Evolutionary conservation across 1,140 invertebrate species (phyloP).

Genomic region (Drosophila subobscura): DNA sequence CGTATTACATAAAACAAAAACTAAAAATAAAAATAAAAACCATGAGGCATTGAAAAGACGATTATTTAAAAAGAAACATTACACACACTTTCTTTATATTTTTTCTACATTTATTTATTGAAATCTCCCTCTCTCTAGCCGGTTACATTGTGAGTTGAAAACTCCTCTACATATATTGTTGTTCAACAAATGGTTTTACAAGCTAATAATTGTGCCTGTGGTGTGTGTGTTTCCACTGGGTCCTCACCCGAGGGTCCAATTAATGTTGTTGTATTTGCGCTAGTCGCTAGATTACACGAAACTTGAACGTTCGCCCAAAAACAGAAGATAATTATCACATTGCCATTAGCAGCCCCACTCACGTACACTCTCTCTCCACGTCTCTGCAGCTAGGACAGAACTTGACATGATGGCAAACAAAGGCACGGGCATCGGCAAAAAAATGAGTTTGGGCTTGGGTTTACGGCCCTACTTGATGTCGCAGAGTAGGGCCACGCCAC

Average conservation of each 20-base stretch:
- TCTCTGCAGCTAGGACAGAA: constrained; percentile 11
- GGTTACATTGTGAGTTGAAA: constrained; percentile 23
- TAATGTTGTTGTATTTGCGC: constrained; percentile 68
- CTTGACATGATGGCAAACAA: constrained; percentile 63
- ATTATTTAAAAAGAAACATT: constrained; percentile 48
- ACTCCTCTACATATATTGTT: constrained; percentile 1
- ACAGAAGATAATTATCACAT: constrained; percentile 73
- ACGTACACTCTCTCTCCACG: constrained; percentile 40
- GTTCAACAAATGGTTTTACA: constrained; percentile 31
- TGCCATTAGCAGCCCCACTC: constrained; percentile 54
- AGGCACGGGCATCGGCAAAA: constrained; percentile 10
- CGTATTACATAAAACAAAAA: constrained; percentile 64
- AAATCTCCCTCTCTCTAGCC: not conserved
- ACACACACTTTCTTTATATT: not conserved
- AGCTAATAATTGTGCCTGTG: constrained; percentile 56
- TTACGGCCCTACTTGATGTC: constrained; percentile 93
- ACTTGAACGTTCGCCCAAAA: constrained; percentile 55
- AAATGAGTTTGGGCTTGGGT: not conserved
- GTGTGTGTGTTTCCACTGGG: constrained; percentile 40
- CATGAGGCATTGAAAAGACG: constrained; percentile 70
- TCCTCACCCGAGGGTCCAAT: constrained; percentile 59
- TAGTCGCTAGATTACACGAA: constrained; percentile 56
- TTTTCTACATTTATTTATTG: not conserved
- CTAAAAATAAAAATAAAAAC: constrained; percentile 47
- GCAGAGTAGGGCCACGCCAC: constrained; percentile 97